Evolutionary conservation across 2,797 vertebrate species (phyloP).

Genomic region (Sebastolobus alascanus): DNA sequence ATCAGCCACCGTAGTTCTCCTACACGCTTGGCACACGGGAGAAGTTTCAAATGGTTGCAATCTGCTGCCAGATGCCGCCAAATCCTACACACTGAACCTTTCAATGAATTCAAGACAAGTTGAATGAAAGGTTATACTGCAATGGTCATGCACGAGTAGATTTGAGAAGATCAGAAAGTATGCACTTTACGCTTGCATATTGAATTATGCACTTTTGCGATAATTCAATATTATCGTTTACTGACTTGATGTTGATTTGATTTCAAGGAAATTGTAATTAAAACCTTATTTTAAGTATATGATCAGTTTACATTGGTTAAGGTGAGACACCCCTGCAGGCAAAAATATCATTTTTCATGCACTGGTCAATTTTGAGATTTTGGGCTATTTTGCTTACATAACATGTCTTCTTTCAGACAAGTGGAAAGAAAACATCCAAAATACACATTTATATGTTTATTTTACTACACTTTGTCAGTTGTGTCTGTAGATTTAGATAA

Average conservation of each 20-base stretch:
- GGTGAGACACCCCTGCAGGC: neutral
- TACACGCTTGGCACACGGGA: no score
- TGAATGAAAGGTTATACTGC: conserved; percentile 4
- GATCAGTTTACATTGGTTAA: neutral
- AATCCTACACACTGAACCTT: neutral
- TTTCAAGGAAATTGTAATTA: neutral
- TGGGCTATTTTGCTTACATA: no score
- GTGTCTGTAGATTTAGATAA: no score
- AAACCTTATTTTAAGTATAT: neutral
- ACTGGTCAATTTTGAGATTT: no score
- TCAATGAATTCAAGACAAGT: neutral
- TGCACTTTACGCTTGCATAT: neutral
- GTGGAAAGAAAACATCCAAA: no score
- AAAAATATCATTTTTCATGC: no score
- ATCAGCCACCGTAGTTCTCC: no score
- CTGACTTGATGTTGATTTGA: neutral
- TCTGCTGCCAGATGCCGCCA: no score
- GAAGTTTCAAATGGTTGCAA: no score
- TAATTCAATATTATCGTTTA: neutral
- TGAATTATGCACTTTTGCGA: neutral
- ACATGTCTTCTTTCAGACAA: no score
- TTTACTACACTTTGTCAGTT: no score
- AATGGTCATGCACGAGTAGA: neutral
- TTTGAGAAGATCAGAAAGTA: neutral
- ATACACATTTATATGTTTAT: no score